A percentile compares a stretch with the other conserved stretches of the same genome.
Conservation (phyloP, 2,888 invertebrate species). For the Conus canariensis region DNA sequence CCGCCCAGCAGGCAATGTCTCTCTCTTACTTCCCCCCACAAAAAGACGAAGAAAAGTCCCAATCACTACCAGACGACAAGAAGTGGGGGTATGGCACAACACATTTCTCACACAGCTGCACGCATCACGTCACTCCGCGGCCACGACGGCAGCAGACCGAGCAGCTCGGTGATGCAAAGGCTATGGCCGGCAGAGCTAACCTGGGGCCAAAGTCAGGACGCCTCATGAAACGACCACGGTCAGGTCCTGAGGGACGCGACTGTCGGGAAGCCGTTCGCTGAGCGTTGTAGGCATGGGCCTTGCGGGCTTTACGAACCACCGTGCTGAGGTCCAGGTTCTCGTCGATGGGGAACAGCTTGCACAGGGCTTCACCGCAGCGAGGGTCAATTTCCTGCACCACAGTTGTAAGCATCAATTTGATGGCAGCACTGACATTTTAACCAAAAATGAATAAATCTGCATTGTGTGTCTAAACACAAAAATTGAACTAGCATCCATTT, state of each 20-base stretch:
- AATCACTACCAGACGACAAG: slow-evolving; percentile 6
- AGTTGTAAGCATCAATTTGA: slow-evolving; percentile 23
- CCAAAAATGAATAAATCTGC: neutral
- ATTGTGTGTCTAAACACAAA: neutral
- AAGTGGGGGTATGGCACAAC: neutral
- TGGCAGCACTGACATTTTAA: neutral
- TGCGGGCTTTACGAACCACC: slow-evolving; percentile 74
- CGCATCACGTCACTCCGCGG: slow-evolving; percentile 43
- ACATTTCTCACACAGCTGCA: slow-evolving; percentile 30
- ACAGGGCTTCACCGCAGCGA: slow-evolving; percentile 94
- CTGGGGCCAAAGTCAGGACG: slow-evolving; percentile 44
- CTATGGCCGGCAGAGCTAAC: slow-evolving; percentile 32
- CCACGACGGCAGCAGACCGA: slow-evolving; percentile 29
- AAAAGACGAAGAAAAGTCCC: neutral
- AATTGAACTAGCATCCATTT: no score
- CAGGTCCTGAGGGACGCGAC: slow-evolving; percentile 44
- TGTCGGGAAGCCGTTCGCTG: slow-evolving; percentile 46
- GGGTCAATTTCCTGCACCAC: slow-evolving; percentile 95
- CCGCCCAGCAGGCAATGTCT: neutral
- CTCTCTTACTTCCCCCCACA: neutral
- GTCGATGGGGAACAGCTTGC: slow-evolving; percentile 95
- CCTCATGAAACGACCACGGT: slow-evolving; percentile 38
- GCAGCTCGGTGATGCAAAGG: slow-evolving; percentile 20
- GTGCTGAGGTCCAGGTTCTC: slow-evolving; percentile 75
- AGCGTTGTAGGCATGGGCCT: slow-evolving; percentile 52